These are phyloP conservation scores for Tupaia tana DNA, from an alignment of 2,113 vertebrate species.

Conservation along the genomic window DNA sequence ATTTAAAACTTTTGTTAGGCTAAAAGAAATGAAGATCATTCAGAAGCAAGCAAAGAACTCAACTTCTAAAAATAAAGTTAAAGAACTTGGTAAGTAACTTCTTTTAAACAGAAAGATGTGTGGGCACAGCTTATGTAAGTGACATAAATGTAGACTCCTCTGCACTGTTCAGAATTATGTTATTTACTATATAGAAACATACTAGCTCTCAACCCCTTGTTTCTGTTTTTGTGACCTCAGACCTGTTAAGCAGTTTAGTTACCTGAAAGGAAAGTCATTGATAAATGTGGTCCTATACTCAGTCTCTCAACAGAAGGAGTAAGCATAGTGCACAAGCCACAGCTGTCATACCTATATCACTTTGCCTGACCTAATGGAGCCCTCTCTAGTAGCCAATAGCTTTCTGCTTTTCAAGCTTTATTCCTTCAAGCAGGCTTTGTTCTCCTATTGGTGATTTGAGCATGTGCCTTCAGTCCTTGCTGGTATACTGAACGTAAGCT, in stretches of 20 bases:
- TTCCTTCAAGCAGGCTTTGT: neutral
- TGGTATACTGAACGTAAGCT: slow-evolving; percentile 11
- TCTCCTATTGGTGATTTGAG: neutral
- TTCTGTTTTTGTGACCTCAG: slow-evolving; percentile 22
- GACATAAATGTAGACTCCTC: slow-evolving; percentile 50
- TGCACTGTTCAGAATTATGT: neutral
- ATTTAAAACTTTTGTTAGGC: slow-evolving; percentile 71
- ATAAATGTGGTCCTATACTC: neutral
- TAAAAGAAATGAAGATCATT: slow-evolving; percentile 68
- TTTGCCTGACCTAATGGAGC: neutral
- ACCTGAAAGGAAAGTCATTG: neutral
- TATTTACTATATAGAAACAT: slow-evolving; percentile 65
- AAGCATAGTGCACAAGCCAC: neutral
- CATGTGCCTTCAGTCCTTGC: neutral
- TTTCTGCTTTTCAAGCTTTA: neutral
- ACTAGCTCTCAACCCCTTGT: neutral
- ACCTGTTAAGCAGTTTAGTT: neutral
- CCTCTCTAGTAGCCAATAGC: neutral
- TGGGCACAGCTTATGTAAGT: slow-evolving; percentile 76
- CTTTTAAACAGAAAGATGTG: slow-evolving; percentile 67
- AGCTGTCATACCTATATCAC: neutral
- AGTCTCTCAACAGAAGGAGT: neutral
- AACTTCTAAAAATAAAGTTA: slow-evolving; percentile 75
- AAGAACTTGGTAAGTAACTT: slow-evolving; percentile 64
- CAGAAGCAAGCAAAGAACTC: slow-evolving; percentile 62